Base-by-base conservation (phyloP, 2,797 vertebrate species). In the Danio albolineatus region DNA sequence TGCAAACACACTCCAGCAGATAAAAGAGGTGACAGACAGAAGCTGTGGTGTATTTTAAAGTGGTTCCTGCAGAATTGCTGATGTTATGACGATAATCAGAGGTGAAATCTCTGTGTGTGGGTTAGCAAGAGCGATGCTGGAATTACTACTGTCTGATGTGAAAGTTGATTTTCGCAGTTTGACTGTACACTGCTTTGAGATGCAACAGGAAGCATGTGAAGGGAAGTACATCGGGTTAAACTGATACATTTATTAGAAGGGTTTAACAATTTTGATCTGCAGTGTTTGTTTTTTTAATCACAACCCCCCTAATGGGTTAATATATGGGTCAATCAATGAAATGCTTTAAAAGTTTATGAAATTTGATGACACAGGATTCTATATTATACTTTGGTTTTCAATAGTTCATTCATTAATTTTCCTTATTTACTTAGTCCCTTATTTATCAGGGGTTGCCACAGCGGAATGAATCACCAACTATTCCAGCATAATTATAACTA, bases 71-170 rank as follows among this genome's bases (percentile, higher is more conserved):
- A 10, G 7, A 43, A 4, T 7, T 19, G 19, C 49, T 44, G 10
- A 14, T 0, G 0, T 4, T 16, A 36, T 54, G 16, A 38, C 0
- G 1, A 3, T 67, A 14, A 76, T 17, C 49, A 12, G 19, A 8
- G 2, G 0, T 13, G 3, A 19, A 91, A 38, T 76, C 41, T 66
- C 10, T 36, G 16, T 17, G 7, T 76, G 74, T 66, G 51, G 62
- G 39, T 66, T 10, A 46, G 51, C 46, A 10, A 17, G 60, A 21
- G 17, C n/a, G 6, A 46, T 16, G 46, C 14, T 76, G 49, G 16
- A 56, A 49, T 36, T 38, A 10, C 4, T 17, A 19, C 59, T 13
- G 6, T 2, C 9, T 48, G 9, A 60, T 10, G 2, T 51, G 72
- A 51, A 60, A 2, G 21, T 38, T 13, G 48, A 4, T 2, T 36